phyloP scores from a whole-genome alignment of 2,888 invertebrate species.

The Acanthosoma haemorrhoidale region DNA sequence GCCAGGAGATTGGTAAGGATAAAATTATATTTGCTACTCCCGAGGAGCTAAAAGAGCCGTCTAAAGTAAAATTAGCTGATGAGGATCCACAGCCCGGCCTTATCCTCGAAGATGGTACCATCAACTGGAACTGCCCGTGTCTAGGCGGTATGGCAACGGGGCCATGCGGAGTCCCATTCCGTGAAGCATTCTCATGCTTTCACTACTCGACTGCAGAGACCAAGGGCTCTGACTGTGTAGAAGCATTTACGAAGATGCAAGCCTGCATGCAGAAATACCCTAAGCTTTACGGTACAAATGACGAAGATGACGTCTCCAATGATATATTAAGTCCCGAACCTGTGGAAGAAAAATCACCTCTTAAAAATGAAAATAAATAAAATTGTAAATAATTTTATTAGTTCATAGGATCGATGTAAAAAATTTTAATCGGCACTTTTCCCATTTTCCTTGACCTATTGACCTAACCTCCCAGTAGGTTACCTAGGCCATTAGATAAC shows the following conservation, averaged over 20 bases:
- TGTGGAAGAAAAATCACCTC: not conserved
- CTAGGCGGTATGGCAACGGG: conserved; percentile 96
- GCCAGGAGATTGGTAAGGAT: conserved; percentile 62
- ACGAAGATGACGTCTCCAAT: conserved; percentile 48
- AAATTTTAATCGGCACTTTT: not conserved
- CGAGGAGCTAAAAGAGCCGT: conserved; percentile 70
- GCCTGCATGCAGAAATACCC: conserved; percentile 84
- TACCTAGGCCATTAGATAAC: no score
- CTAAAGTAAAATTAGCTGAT: conserved; percentile 63
- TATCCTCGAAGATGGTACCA: conserved; percentile 75
- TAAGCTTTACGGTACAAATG: conserved; percentile 68
- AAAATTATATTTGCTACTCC: conserved; percentile 74
- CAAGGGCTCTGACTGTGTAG: conserved; percentile 89
- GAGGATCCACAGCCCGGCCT: conserved; percentile 63
- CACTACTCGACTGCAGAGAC: conserved; percentile 84
- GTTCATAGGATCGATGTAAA: not conserved
- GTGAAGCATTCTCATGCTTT: conserved; percentile 92
- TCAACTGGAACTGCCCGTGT: conserved; percentile 97
- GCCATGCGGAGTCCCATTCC: conserved; percentile 87
- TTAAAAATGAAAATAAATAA: not conserved
- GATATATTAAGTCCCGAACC: not conserved
- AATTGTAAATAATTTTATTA: conserved; percentile 1
- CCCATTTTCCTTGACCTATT: no score
- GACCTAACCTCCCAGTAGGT: not conserved
- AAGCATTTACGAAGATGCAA: conserved; percentile 85